phyloP scores from a whole-genome alignment of 1,140 invertebrate species.

The Papilio polyxenes region DNA sequence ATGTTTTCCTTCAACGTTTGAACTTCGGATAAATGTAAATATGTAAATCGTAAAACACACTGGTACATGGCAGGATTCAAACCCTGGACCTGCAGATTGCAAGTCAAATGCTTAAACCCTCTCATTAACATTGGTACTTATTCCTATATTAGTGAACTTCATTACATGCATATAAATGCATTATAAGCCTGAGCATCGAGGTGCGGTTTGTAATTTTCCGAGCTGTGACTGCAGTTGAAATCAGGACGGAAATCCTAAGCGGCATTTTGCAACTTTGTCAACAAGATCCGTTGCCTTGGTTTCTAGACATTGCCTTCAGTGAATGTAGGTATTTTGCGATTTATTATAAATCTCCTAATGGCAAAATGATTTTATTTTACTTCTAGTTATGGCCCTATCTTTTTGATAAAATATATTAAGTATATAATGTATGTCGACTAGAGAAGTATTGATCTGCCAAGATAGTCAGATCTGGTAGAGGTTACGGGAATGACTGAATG shows the following conservation, averaged over 20 bases:
- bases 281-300: conserved; percentile 9
- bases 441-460: not conserved
- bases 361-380: not conserved
- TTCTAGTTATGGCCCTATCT: no score
- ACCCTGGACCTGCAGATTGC: no score
- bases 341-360: not conserved
- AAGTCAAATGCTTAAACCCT: no score
- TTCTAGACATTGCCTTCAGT: not conserved
- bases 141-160: no score
- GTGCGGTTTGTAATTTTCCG: conserved; percentile 15
- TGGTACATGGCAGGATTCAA: no score
- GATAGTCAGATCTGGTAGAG: no score
- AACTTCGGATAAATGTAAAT: no score
- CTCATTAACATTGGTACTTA: no score
- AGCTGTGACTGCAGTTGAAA: conserved; percentile 6
- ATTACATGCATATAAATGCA: not conserved
- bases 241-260: conserved; percentile 40
- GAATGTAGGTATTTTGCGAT: not conserved
- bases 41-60: no score
- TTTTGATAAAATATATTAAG: not conserved
- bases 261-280: conserved; percentile 39
- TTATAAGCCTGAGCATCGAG: not conserved
- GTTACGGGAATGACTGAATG: no score
- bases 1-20: no score
- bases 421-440: not conserved